These are phyloP conservation scores for Heliconius cydno DNA, from an alignment of 2,888 invertebrate genomes.

Conservation along the genomic window DNA sequence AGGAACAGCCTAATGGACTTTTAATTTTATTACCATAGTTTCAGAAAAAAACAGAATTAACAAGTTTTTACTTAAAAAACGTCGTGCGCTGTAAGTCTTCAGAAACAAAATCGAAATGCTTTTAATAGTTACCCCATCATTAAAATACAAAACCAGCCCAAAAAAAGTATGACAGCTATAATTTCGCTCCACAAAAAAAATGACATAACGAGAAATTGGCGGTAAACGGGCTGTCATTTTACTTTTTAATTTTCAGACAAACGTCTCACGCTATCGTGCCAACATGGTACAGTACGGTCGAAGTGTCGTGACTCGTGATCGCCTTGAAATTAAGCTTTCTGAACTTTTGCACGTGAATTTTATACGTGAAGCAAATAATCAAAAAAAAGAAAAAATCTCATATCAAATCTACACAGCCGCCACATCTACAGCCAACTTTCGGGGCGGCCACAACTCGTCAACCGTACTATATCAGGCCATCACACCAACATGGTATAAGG, in stretches of 20 bases:
- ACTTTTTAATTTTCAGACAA: slow-evolving; percentile 49
- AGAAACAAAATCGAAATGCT: not conserved
- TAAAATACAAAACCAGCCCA: not conserved
- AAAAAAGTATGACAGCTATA: slow-evolving; percentile 10
- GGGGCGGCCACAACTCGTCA: not conserved
- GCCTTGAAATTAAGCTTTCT: not conserved
- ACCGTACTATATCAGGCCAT: slow-evolving; percentile 52
- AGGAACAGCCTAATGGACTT: too few relatives aligned
- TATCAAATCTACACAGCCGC: not conserved
- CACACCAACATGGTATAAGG: slow-evolving; percentile 70
- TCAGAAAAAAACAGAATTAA: too few relatives aligned
- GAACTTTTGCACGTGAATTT: not conserved
- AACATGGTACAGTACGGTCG: slow-evolving; percentile 57
- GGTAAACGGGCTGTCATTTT: slow-evolving; percentile 44
- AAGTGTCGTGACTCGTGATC: not conserved
- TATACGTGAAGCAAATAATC: too few relatives aligned
- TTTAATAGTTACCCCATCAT: not conserved
- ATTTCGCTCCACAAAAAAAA: slow-evolving; percentile 19
- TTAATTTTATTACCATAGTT: too few relatives aligned
- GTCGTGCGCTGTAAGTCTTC: not conserved
- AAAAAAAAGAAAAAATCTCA: too few relatives aligned
- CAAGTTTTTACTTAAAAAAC: not conserved
- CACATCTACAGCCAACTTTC: not conserved
- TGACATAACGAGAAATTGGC: slow-evolving; percentile 39
- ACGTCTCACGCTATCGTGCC: slow-evolving; percentile 62